phyloP scores from a whole-genome alignment of 2,113 vertebrate genomes.

The Sylvilagus bachmani region DNA sequence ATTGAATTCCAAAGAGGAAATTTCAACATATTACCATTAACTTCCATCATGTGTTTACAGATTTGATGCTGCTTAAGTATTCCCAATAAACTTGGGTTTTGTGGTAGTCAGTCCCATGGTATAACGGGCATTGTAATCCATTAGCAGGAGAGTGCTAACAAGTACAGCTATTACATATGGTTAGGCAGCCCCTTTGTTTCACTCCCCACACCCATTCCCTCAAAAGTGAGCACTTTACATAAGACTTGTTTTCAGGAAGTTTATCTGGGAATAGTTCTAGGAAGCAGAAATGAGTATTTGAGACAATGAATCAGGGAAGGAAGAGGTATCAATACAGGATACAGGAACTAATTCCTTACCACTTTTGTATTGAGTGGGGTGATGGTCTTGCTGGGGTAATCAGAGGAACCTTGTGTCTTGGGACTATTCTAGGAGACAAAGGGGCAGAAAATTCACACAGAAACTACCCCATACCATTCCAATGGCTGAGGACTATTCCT shows the following conservation, averaged over 20 bases:
- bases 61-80: background rate
- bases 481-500: background rate
- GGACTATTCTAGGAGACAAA: background rate
- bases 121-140: background rate
- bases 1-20: slow-evolving; percentile 53
- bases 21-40: slow-evolving; percentile 32
- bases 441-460: background rate
- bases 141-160: background rate
- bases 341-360: background rate
- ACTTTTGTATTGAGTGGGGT: background rate
- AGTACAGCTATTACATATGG: background rate
- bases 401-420: background rate
- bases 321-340: background rate
- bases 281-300: background rate
- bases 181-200: background rate
- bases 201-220: background rate
- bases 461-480: background rate
- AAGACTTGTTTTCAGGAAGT: background rate
- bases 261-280: background rate
- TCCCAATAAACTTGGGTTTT: background rate
- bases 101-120: background rate
- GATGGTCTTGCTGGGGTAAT: background rate
- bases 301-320: background rate
- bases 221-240: background rate
- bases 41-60: background rate